Evolutionary conservation across 1,140 invertebrate species (phyloP).

Genomic region (Pogonognathellus flavescens): DNA sequence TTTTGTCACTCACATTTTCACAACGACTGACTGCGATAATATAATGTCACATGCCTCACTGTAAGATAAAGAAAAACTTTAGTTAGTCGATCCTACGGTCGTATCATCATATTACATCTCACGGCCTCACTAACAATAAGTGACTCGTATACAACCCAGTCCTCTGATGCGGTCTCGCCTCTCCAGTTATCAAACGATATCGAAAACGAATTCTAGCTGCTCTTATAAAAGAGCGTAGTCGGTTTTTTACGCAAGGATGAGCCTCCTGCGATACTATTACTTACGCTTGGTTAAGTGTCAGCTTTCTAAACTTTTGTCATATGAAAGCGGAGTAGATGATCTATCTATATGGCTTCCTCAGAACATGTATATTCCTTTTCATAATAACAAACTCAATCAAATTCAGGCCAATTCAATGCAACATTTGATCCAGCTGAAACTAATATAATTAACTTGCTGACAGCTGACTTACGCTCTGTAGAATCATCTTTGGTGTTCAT

Average conservation of each 20-base stretch:
- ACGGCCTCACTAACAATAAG: not conserved
- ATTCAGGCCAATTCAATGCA: too few species aligned
- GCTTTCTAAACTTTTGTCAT: constrained; percentile 1
- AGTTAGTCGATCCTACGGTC: not conserved
- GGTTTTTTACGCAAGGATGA: constrained; percentile 23
- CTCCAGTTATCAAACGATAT: not conserved
- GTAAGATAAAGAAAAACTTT: not conserved
- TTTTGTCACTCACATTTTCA: not conserved
- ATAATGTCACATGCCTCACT: not conserved
- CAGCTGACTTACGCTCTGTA: too few species aligned
- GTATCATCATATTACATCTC: not conserved
- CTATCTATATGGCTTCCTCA: too few species aligned
- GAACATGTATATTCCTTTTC: too few species aligned
- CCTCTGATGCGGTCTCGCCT: too few species aligned
- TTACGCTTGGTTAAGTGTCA: constrained; percentile 20
- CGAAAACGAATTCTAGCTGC: not conserved
- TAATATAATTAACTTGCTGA: too few species aligned
- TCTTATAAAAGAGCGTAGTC: constrained; percentile 1
- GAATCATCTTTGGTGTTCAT: too few species aligned
- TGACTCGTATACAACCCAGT: too few species aligned
- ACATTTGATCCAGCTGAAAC: too few species aligned
- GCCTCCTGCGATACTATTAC: constrained; percentile 3
- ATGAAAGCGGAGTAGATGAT: not conserved
- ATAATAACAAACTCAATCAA: too few species aligned
- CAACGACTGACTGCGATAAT: not conserved